Conservation (phyloP, 2,113 vertebrate genomes). For the Fulica atra region DNA sequence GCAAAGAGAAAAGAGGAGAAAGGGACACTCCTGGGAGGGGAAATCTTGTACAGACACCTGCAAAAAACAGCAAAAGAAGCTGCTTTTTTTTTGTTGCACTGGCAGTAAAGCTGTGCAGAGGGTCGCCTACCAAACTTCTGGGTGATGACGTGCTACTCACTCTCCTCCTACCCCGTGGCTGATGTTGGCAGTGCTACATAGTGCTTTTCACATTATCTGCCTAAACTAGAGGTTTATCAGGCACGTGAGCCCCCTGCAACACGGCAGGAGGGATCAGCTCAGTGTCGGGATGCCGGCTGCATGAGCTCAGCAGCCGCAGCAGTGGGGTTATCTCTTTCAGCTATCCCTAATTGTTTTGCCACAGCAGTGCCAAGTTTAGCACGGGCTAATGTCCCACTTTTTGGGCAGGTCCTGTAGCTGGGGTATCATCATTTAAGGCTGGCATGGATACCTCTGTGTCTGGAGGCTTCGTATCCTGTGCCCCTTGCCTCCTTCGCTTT, state of each 20-base stretch:
- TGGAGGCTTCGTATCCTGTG: rapidly evolving
- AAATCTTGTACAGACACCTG: not conserved
- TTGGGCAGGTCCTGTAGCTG: not conserved
- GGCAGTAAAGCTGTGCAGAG: not conserved
- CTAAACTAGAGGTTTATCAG: not conserved
- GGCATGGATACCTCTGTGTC: not conserved
- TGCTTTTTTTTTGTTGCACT: not conserved
- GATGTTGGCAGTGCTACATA: not conserved
- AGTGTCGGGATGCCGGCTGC: rapidly evolving
- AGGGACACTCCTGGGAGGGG: not conserved
- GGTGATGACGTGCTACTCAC: not conserved
- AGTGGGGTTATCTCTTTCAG: not conserved
- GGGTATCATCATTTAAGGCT: not conserved
- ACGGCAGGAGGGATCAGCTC: rapidly evolving
- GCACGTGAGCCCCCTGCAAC: rapidly evolving
- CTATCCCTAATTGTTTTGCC: not conserved
- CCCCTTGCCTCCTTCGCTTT: not conserved
- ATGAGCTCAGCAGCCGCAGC: rapidly evolving
- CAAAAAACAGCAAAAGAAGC: not conserved
- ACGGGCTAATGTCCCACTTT: not conserved
- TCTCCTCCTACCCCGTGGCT: not conserved
- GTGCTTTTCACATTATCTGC: not conserved
- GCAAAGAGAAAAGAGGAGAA: not conserved
- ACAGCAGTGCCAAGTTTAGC: not conserved
- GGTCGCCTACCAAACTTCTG: not conserved